Base-by-base conservation (phyloP, 2,888 invertebrate genomes). In the Litoditis marina region DNA sequence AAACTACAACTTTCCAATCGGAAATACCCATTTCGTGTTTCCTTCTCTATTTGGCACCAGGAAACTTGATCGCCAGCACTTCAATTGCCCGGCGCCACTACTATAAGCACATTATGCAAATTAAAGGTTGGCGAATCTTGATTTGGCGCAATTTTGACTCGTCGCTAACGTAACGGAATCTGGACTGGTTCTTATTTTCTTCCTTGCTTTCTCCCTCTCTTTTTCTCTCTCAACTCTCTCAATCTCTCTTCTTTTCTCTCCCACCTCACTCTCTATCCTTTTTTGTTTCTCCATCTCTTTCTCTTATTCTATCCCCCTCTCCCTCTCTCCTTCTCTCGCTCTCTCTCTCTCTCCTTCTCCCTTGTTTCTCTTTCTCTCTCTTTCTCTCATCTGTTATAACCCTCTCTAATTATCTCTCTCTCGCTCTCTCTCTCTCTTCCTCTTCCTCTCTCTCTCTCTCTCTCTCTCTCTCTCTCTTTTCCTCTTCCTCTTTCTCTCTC, bases 391-490 rank as follows among this genome's bases (percentile, higher is more conserved):
- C 28, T 30, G 25, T 30, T 49, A 47, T 49, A 22, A 36, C 39
- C 27, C 39, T 39, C 56, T 56, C 55, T 56, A 27, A 56, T 27
- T 31, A 19, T 46, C 27, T 36, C 28, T 32, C 52, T 32, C 31
- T 32, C 52, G 16, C 52, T 52, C 52, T 52, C 52, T 30, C 52
- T 52, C 31, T 52, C 52, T 52, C 52, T 52, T 32, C 31, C 52
- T 52, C 32, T 53, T 36, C 36, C 53, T 53, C 39, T 36, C 25
- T 53, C 25, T 52, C 34, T 42, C 42, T 52, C 31, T 52, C 52
- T 52, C 52, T 52, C 52, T 52, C 52, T 52, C 32, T 53, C 53
- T 53, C 53, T 53, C 25, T 36, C 25, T 53, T 28, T 30, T 25
- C 22, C 53, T 32, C 39, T 36, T 28, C 28, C 34, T 36, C 39